Evolutionary conservation across 1,140 invertebrate genomes (phyloP), one percentile per base, ranked within the genome.

Genomic region (Lucilia sericata): DNA sequence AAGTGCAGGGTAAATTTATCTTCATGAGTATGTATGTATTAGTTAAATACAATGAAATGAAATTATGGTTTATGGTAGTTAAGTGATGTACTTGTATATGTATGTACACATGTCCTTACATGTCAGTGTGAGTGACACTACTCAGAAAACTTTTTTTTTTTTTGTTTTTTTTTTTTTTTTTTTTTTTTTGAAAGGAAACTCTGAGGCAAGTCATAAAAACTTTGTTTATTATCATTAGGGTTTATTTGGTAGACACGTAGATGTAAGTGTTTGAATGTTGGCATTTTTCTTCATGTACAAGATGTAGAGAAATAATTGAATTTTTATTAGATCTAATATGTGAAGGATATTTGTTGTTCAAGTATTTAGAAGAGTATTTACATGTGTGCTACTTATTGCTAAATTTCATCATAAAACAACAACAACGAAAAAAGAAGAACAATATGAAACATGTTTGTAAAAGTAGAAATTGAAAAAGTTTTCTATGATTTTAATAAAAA

Each of bases 1-100:
- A 17, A 55, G 3, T 12, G 51, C 9, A 7, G 12, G 51, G n/a
- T 42, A 3, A 42, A 3, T 42, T 7, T 10, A 42, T 42, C 42
- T 42, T 10, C 25, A 30, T 30, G 25, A 30, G 25, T 3, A 30
- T 30, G n/a, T n/a, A n/a, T n/a, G 51, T 55, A 55, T 12, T 60
- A n/a, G 55, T 60, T 60, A 60, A 60, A 60, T n/a, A 60, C 13
- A 60, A 60, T 60, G n/a, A n/a, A 60, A 60, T 60, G 55, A 60
- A 60, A 60, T 60, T 60, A 60, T 60, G 55, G 14, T 60, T 60
- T 60, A 60, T 60, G 5, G 5, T n/a, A 60, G 55, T 60, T 60
- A 60, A 60, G 55, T 60, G 55, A 60, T 60, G 55, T n/a, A 17
- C 55, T 42, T 42, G 10, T 8, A 42, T 10, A 60, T 60, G 3